Evolutionary conservation across 2,888 invertebrate genomes (phyloP).

Genomic region (Drosophila silvestris): DNA sequence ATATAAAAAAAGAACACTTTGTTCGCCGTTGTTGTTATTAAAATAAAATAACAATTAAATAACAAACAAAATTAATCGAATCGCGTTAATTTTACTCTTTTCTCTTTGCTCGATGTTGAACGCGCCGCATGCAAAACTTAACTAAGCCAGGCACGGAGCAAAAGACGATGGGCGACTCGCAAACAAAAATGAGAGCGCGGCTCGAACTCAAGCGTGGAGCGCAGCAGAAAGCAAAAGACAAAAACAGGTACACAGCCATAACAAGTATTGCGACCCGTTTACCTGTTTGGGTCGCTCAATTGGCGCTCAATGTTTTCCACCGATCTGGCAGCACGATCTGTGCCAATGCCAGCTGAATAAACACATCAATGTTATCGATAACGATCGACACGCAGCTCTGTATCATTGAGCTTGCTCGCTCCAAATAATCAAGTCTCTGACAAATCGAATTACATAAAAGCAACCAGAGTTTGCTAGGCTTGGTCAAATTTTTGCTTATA

Average conservation of each 20-base stretch:
- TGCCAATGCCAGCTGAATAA: conserved; percentile 3
- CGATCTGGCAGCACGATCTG: conserved; percentile 28
- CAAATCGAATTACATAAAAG: not conserved
- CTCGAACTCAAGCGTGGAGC: conserved; percentile 14
- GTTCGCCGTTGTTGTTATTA: conserved; percentile 9
- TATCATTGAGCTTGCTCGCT: not conserved
- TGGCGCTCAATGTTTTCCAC: conserved; percentile 8
- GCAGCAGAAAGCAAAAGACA: conserved; percentile 15
- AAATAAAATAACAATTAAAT: conserved; percentile 18
- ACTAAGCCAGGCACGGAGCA: conserved; percentile 40
- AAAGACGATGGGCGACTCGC: conserved; percentile 24
- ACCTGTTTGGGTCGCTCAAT: conserved; percentile 38
- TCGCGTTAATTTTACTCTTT: conserved; percentile 27
- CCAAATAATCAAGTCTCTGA: not conserved
- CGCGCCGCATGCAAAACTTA: conserved; percentile 65
- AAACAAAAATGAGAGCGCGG: conserved; percentile 32
- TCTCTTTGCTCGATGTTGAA: conserved; percentile 48
- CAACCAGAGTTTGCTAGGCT: not conserved
- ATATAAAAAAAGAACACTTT: conserved; percentile 24
- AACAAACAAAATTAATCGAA: conserved; percentile 23
- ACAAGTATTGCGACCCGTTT: conserved; percentile 53
- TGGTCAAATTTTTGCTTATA: not conserved
- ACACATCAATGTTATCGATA: not conserved
- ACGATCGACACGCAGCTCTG: not conserved
- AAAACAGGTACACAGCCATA: conserved; percentile 60